Evolutionary conservation across 1,140 invertebrate species (phyloP), one percentile per base, ranked within the genome.

Genomic region (Heliconius eleuchia): DNA sequence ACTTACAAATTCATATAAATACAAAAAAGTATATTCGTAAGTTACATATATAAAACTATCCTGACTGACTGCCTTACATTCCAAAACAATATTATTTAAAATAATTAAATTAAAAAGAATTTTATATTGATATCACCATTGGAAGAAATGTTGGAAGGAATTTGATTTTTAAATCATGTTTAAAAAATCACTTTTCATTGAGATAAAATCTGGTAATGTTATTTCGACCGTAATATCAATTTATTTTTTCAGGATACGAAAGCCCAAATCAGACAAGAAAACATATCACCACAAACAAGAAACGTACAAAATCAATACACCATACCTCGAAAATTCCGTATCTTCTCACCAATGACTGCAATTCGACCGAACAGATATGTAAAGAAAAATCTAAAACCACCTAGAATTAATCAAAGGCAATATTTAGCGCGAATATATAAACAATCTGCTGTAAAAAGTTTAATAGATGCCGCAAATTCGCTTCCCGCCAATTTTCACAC

Each of bases 351-450:
- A 23, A 57, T 76, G 23, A 34, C 78, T 39, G 73, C 74, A 74
- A 57, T 79, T 34, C 71, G 77, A 60, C 9, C 50, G 80, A 37
- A 76, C 79, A 72, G 83, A 82, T 80, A 76, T 74, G 46, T 74
- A 77, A 11, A 27, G 81, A 66, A 82, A 82, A 80, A 16, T 30
- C 3, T 66, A 16, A 81, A 46, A 66, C 1, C n/a, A 2, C 39
- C 71, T 30, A 82, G n/a, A 73, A 55, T 73, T 3, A 76, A 66
- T 42, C 84, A 87, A 73, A 79, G 83, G 46, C 78, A 83, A 13
- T 82, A 80, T 34, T 76, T 87, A 50, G 83, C 83, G 0, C 85
- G 86, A 23, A 71, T 85, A 60, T 83, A 88, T 27, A 88, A 83
- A 74, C 80, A 84, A 39, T 83, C 84, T 0, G 88, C 84, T 2